phyloP scores from a whole-genome alignment of 1,140 invertebrate genomes.

The Oppia nitens region DNA sequence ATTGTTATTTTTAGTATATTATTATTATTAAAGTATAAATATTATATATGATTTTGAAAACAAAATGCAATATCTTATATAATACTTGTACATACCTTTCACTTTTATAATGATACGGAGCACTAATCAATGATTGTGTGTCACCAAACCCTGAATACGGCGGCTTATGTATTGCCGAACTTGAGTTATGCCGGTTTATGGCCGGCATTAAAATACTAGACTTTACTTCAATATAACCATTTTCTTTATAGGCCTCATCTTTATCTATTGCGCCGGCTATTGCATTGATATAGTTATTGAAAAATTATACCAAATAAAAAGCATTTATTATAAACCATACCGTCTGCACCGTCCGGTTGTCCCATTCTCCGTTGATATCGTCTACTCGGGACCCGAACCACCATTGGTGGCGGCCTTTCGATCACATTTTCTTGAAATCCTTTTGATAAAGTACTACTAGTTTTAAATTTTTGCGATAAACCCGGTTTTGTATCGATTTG shows the following conservation, averaged over 20 bases:
- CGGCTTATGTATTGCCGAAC: neutral
- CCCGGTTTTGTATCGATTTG: neutral
- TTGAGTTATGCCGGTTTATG: conserved; percentile 4
- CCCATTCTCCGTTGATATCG: conserved; percentile 53
- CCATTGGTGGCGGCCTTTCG: conserved; percentile 49
- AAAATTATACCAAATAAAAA: neutral
- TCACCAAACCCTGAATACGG: neutral
- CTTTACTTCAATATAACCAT: conserved; percentile 5
- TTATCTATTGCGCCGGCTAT: neutral
- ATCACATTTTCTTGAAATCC: conserved; percentile 6
- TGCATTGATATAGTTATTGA: neutral
- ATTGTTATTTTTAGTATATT: conserved; percentile 26
- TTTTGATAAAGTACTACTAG: neutral
- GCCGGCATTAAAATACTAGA: conserved; percentile 2
- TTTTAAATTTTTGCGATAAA: neutral
- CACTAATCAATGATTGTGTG: neutral
- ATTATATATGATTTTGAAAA: neutral
- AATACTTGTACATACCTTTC: neutral
- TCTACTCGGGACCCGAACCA: conserved; percentile 71
- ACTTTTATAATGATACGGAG: neutral
- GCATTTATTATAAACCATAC: conserved; percentile 21
- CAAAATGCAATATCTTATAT: too few relatives aligned
- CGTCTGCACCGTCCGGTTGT: conserved; percentile 29
- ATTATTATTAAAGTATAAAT: neutral
- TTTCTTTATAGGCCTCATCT: conserved; percentile 3